Conservation (phyloP, 2,888 invertebrate species). For the Stomorhina lunata region DNA sequence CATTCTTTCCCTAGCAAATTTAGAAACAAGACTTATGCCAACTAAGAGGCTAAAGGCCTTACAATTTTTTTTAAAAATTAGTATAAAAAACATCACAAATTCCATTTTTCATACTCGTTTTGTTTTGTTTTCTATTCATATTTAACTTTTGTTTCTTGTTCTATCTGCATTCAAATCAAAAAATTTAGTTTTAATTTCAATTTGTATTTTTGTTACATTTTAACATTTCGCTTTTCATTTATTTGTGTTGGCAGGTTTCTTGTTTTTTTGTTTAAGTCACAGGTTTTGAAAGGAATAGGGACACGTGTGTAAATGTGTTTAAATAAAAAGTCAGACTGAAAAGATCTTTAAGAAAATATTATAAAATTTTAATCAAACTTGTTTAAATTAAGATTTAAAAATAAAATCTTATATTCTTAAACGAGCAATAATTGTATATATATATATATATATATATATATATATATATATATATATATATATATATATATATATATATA, state of each 20-base stretch:
- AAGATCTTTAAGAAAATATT: not conserved
- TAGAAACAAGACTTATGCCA: no score
- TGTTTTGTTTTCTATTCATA: not conserved
- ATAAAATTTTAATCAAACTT: no score
- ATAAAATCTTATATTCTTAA: no score
- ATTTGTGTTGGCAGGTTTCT: not conserved
- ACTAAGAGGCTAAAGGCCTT: no score
- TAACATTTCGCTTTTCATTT: not conserved
- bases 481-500: no score
- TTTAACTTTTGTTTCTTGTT: not conserved
- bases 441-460: no score
- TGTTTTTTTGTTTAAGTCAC: not conserved
- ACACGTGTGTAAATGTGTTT: not conserved
- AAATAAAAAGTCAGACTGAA: not conserved
- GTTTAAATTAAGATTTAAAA: no score
- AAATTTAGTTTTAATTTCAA: not conserved
- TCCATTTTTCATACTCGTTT: not conserved
- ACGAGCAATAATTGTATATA: no score
- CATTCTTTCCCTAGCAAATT: no score
- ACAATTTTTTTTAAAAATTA: no score
- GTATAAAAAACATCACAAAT: not conserved
- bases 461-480: no score
- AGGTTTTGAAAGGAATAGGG: not conserved
- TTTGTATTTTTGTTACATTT: not conserved
- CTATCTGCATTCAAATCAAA: not conserved